Evolutionary conservation across 1,140 invertebrate genomes (phyloP).

Genomic region (Leptonema lineaticorne): DNA sequence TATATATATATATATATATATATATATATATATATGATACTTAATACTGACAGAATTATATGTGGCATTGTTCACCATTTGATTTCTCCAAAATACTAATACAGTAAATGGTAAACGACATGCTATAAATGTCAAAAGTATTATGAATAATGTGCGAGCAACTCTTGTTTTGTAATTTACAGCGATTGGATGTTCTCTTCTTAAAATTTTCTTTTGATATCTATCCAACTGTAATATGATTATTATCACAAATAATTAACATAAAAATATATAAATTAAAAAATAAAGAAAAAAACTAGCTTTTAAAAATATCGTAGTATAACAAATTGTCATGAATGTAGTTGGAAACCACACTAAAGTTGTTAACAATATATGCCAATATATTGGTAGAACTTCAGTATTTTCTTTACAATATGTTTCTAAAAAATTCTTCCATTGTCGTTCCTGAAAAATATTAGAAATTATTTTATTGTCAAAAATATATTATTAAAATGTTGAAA

Average conservation of each 20-base stretch:
- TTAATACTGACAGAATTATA: conserved; percentile 49
- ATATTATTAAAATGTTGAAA: not conserved
- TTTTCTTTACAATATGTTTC: conserved; percentile 72
- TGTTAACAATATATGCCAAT: conserved; percentile 72
- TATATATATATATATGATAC: too few species aligned
- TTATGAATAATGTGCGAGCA: conserved; percentile 68
- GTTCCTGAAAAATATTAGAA: too few species aligned
- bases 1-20: too few species aligned
- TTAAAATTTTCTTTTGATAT: conserved; percentile 59
- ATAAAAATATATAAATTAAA: not conserved
- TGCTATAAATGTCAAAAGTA: conserved; percentile 65
- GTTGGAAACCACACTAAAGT: conserved; percentile 72
- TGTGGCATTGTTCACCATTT: conserved; percentile 50
- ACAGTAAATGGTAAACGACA: conserved; percentile 71
- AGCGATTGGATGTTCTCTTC: conserved; percentile 56
- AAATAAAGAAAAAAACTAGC: conserved; percentile 45
- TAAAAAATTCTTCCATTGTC: conserved; percentile 68
- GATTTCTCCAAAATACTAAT: conserved; percentile 63
- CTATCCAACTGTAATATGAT: conserved; percentile 55
- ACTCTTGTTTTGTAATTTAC: conserved; percentile 66
- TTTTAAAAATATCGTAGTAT: conserved; percentile 65
- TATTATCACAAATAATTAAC: not conserved
- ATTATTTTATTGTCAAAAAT: conserved; percentile 15
- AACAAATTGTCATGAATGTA: conserved; percentile 66
- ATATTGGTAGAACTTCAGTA: conserved; percentile 59